Conservation (phyloP, 2,113 vertebrate species). For the Planiliza haematocheilus region DNA sequence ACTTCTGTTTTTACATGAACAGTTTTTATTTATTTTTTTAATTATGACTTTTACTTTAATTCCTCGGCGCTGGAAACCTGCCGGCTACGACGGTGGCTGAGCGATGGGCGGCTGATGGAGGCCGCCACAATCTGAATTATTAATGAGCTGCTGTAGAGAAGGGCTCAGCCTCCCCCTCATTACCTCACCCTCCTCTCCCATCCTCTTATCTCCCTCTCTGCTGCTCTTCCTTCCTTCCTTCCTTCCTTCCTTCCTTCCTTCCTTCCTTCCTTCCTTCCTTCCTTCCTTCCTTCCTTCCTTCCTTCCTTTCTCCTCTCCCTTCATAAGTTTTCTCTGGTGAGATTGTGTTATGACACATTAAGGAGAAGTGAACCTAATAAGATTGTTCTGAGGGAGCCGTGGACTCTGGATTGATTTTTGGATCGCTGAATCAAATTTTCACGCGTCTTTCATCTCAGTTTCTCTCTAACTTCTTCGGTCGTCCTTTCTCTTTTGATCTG, state of each 20-base stretch:
- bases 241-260: background rate
- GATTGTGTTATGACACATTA: slow-evolving; percentile 49
- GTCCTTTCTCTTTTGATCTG: background rate
- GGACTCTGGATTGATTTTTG: slow-evolving; percentile 21
- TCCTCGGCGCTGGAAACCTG: background rate
- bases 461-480: slow-evolving; percentile 7
- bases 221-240: too few species aligned
- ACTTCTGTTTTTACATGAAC: background rate
- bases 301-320: background rate
- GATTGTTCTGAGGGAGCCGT: slow-evolving; percentile 20
- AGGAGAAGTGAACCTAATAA: slow-evolving; percentile 45
- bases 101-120: slow-evolving; percentile 25
- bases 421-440: slow-evolving; percentile 32
- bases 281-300: background rate
- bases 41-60: too few species aligned
- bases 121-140: slow-evolving; percentile 65
- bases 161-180: slow-evolving; percentile 31
- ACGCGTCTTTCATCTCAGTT: too few species aligned
- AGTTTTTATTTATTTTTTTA: background rate
- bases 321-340: slow-evolving; percentile 26
- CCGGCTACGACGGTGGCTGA: background rate
- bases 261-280: background rate
- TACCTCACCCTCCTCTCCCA: background rate
- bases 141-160: slow-evolving; percentile 61
- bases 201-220: slow-evolving; percentile 9